Percentiles rank a stretch among this genome's conserved stretches.
These are phyloP conservation scores for Vanessa atalanta DNA, from an alignment of 1,140 invertebrate genomes.

Conservation along the genomic window DNA sequence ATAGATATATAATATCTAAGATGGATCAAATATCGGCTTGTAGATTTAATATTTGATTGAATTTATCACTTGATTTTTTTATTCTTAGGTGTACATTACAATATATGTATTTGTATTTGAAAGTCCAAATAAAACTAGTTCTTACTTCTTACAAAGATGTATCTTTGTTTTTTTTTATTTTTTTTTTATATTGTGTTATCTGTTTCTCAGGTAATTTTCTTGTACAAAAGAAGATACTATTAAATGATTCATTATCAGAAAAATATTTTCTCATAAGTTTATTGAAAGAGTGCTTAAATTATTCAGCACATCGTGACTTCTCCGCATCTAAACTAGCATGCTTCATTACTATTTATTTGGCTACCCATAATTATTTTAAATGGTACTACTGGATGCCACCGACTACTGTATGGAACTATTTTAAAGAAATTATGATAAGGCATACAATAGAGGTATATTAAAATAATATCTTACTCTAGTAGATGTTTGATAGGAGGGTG, in stretches of 20 bases:
- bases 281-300: conserved; percentile 56
- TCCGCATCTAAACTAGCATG: conserved; percentile 53
- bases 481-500: too few relatives aligned
- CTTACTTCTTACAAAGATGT: too few relatives aligned
- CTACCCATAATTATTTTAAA: conserved; percentile 65
- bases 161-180: too few relatives aligned
- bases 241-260: conserved; percentile 60
- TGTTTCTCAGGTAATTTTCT: conserved; percentile 48
- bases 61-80: too few relatives aligned
- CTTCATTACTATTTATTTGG: conserved; percentile 59
- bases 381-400: conserved; percentile 66
- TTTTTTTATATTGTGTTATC: too few relatives aligned
- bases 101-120: too few relatives aligned
- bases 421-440: conserved; percentile 67
- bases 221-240: conserved; percentile 55
- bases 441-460: conserved; percentile 66
- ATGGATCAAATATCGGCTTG: too few relatives aligned
- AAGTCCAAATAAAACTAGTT: too few relatives aligned
- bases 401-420: conserved; percentile 57
- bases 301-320: conserved; percentile 63
- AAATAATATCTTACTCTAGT: background rate
- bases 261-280: conserved; percentile 59
- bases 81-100: too few relatives aligned
- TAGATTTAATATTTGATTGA: too few relatives aligned
- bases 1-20: too few relatives aligned